Evolutionary conservation across 2,888 invertebrate genomes (phyloP).

Genomic region (Melipona bicolor): DNA sequence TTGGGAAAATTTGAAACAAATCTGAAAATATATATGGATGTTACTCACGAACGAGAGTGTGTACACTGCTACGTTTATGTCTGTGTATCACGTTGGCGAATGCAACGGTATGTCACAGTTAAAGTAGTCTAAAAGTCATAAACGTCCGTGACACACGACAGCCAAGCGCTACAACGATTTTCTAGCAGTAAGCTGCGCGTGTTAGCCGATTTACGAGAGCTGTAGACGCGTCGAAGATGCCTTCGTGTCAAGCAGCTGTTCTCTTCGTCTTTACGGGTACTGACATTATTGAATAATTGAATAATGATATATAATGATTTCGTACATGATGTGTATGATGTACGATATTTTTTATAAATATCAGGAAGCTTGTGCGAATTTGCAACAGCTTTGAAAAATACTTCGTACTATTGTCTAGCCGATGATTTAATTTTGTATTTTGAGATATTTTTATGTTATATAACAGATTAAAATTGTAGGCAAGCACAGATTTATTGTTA

Average conservation of each 20-base stretch:
- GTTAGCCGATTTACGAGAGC: slow-evolving; percentile 48
- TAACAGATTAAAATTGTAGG: too few species aligned
- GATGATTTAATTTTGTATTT: background rate
- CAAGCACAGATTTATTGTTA: too few species aligned
- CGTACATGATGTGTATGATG: background rate
- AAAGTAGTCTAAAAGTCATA: slow-evolving; percentile 58
- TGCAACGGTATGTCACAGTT: slow-evolving; percentile 42
- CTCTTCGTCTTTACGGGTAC: slow-evolving; percentile 13
- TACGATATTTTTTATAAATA: background rate
- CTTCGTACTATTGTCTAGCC: background rate
- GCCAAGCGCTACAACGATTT: slow-evolving; percentile 36
- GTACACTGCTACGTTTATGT: background rate
- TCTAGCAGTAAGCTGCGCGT: slow-evolving; percentile 34
- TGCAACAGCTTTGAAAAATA: background rate
- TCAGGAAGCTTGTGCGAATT: background rate
- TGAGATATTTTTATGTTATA: too few species aligned
- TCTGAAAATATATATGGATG: too few species aligned
- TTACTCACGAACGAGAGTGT: background rate
- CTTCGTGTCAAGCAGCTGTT: slow-evolving; percentile 6
- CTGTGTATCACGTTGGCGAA: slow-evolving; percentile 10
- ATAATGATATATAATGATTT: background rate
- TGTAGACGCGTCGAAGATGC: slow-evolving; percentile 33
- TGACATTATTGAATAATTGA: slow-evolving; percentile 27
- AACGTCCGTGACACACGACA: slow-evolving; percentile 44
- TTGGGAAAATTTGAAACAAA: too few species aligned